Base-by-base conservation (phyloP, 2,888 invertebrate genomes). In the Lucinisca nassula region DNA sequence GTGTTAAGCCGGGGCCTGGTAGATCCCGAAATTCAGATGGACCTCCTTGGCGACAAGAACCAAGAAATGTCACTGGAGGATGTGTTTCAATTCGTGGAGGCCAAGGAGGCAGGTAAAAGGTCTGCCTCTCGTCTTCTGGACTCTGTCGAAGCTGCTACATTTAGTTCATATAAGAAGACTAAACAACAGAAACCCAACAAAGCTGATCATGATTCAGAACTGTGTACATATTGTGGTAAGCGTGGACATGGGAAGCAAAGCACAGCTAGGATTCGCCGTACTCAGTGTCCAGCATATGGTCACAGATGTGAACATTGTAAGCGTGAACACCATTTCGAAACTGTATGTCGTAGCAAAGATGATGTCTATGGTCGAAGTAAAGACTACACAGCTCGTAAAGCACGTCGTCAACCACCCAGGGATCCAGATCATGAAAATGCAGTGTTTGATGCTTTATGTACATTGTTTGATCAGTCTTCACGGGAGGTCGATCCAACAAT, bases 201-300 rank as follows among this genome's bases (percentile, higher is more conserved):
- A 38, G 45, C 17, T 17, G 17, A 38, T 61, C 82, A 80, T 37
- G 77, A 79, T 10, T 35, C 76, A 17, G 84, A 87, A 17, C 6
- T 38, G 12, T 90, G 91, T 30, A n/a, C 55, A 10, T 92, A 94
- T 75, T 92, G 93, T 73, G 91, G 92, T 10, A 84, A 79, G 27
- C 70, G 4, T 30, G 92, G 92, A 4, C 93, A 93, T 84, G 92
- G 93, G 0, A 79, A 70, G 32, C 77, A 51, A 30, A 79, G 86
- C 45, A 24, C 86, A 30, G 72, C 81, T 27, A 38, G 67, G 14
- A 70, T 82, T 14, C 82, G 91, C 8, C 73, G 40, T n/a, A 81
- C 67, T 32, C 80, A 89, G 38, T 92, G 92, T 75, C 79, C 88
- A 3, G 92, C 91, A 24, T 90, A 86, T 83, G 82, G 85, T 49